Conservation (phyloP, 2,797 vertebrate species). For the Hoplostethus mediterraneus region DNA sequence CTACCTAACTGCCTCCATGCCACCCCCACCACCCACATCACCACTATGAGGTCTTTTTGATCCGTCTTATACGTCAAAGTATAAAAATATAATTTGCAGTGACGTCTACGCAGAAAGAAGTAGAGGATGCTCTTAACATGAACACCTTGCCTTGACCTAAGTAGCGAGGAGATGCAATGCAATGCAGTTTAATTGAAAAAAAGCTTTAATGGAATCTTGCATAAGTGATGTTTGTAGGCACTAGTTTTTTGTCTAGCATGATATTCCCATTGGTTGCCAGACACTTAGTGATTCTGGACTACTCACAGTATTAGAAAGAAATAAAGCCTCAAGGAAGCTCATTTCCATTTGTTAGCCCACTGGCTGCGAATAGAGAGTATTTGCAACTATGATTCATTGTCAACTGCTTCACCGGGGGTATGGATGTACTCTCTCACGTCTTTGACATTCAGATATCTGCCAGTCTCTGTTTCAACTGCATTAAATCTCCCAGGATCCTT, state of each 20-base stretch:
- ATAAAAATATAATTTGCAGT: background rate
- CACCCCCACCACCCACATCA: no score
- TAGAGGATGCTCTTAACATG: slow-evolving; percentile 4
- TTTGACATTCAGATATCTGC: slow-evolving; percentile 67
- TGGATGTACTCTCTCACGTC: slow-evolving; percentile 42
- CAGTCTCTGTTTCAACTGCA: slow-evolving; percentile 41
- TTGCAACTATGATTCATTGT: slow-evolving; percentile 47
- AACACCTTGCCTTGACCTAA: slow-evolving; percentile 25
- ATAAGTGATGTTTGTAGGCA: slow-evolving; percentile 19
- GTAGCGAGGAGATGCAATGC: slow-evolving; percentile 18
- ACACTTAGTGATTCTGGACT: slow-evolving; percentile 39
- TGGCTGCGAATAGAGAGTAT: slow-evolving; percentile 24
- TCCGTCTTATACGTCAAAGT: background rate
- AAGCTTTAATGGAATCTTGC: slow-evolving; percentile 20
- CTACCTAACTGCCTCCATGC: background rate
- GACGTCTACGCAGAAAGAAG: slow-evolving; percentile 21
- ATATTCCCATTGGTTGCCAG: slow-evolving; percentile 49
- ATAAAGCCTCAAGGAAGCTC: slow-evolving; percentile 46
- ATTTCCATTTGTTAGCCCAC: slow-evolving; percentile 53
- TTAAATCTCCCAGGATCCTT: slow-evolving; percentile 41
- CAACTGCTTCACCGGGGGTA: slow-evolving; percentile 28
- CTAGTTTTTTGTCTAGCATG: slow-evolving; percentile 30
- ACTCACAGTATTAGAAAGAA: slow-evolving; percentile 39
- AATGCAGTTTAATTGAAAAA: slow-evolving; percentile 23
- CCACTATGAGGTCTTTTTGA: background rate